phyloP scores from a whole-genome alignment of 2,888 invertebrate species.

The Drosophila demipolita region DNA sequence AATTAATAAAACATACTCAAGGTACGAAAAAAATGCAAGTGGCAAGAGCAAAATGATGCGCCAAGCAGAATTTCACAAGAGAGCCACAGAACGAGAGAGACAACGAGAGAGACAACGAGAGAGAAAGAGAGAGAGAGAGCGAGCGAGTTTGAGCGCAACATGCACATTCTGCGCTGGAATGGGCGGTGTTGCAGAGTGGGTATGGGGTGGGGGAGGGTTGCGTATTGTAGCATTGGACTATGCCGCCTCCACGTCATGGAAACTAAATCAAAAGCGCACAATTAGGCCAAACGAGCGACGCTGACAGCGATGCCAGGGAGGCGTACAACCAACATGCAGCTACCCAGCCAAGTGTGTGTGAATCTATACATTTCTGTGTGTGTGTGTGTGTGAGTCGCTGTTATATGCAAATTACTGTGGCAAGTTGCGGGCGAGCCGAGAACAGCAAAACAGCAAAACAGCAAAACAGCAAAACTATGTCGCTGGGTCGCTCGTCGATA shows the following conservation, averaged over 20 bases:
- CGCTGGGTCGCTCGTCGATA: slow-evolving; percentile 69
- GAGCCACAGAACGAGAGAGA: slow-evolving; percentile 11
- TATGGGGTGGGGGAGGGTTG: not conserved
- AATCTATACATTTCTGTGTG: slow-evolving; percentile 17
- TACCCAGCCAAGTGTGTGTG: slow-evolving; percentile 14
- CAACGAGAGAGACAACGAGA: not conserved
- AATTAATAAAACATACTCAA: slow-evolving; percentile 60
- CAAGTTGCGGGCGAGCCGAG: slow-evolving; percentile 58
- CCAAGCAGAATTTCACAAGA: slow-evolving; percentile 51
- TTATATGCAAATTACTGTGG: slow-evolving; percentile 72
- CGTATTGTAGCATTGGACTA: slow-evolving; percentile 6
- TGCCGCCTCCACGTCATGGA: slow-evolving; percentile 56
- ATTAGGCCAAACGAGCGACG: slow-evolving; percentile 76
- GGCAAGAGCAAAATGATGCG: slow-evolving; percentile 61
- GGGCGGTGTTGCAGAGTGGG: not conserved
- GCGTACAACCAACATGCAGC: slow-evolving; percentile 47
- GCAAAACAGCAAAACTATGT: slow-evolving; percentile 61
- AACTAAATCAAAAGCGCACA: slow-evolving; percentile 75
- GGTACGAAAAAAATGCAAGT: slow-evolving; percentile 70
- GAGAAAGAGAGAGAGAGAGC: not conserved
- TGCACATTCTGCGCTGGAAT: slow-evolving; percentile 45
- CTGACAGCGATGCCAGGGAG: slow-evolving; percentile 30
- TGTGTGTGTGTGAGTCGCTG: slow-evolving; percentile 27
- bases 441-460: slow-evolving; percentile 35
- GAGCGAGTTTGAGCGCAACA: slow-evolving; percentile 22